A percentile compares a stretch with the other conserved stretches of the same genome.
phyloP scores from a whole-genome alignment of 2,888 invertebrate species.

The Macrophya annulata region DNA sequence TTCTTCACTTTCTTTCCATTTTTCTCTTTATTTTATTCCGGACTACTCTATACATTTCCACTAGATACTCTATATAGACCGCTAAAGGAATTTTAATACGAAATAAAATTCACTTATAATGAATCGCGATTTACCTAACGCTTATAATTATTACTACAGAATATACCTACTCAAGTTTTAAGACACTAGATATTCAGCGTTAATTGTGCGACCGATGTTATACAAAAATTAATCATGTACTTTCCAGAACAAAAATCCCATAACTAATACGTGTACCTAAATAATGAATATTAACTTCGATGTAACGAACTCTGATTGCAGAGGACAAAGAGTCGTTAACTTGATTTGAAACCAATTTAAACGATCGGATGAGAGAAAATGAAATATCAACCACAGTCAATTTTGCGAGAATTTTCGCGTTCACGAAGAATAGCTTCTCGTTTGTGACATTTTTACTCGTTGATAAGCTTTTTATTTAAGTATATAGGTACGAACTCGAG shows the following conservation, averaged over 20 bases:
- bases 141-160: background rate
- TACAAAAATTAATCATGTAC: background rate
- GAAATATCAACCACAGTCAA: background rate
- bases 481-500: background rate
- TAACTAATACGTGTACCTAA: background rate
- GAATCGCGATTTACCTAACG: background rate
- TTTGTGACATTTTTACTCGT: background rate
- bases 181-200: background rate
- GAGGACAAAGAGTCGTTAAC: background rate
- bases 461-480: background rate
- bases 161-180: background rate
- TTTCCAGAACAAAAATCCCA: background rate
- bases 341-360: background rate
- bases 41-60: background rate
- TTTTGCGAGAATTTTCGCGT: background rate
- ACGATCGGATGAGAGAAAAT: background rate
- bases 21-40: slow-evolving; percentile 1
- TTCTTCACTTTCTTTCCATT: slow-evolving; percentile 12
- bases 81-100: background rate
- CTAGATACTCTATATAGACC: background rate
- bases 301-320: background rate
- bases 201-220: background rate
- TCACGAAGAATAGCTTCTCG: background rate
- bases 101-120: background rate
- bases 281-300: background rate